Evolutionary conservation across 2,797 vertebrate genomes (phyloP).

Genomic region (Paratrypauchen microcephalus): DNA sequence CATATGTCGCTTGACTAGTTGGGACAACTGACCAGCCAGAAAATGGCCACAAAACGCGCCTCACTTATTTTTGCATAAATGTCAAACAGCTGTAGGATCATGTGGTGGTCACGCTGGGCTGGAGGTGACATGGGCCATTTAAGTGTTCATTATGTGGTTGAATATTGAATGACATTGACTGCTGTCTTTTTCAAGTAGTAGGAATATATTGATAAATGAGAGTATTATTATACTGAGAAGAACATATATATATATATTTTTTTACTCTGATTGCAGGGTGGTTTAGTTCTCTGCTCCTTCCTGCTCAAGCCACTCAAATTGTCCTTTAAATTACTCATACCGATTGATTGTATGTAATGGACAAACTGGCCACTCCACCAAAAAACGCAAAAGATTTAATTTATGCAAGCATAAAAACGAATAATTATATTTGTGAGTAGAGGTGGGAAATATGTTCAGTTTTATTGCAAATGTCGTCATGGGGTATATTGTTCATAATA

Average conservation of each 20-base stretch:
- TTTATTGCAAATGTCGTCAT: background rate
- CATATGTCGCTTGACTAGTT: conserved; percentile 50
- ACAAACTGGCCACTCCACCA: background rate
- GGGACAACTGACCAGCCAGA: conserved; percentile 45
- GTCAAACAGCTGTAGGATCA: conserved; percentile 52
- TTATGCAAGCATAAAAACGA: background rate
- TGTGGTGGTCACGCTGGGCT: conserved; percentile 22
- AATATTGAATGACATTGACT: conserved; percentile 22
- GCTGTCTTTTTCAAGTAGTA: background rate
- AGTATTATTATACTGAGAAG: background rate
- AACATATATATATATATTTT: background rate
- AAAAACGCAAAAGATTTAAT: background rate
- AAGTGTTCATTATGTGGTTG: conserved; percentile 40
- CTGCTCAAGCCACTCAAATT: background rate
- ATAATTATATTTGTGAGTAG: background rate
- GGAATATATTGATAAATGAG: background rate
- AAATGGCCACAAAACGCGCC: conserved; percentile 38
- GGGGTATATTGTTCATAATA: too few species aligned
- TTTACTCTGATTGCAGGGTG: background rate
- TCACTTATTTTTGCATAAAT: conserved; percentile 51
- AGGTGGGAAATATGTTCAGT: background rate
- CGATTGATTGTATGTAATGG: background rate
- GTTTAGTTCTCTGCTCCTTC: background rate
- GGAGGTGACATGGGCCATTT: conserved; percentile 36
- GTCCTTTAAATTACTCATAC: background rate